These are phyloP conservation scores for Poeciliopsis paucimaculata DNA, from an alignment of 2,797 vertebrate genomes.

Conservation along the genomic window DNA sequence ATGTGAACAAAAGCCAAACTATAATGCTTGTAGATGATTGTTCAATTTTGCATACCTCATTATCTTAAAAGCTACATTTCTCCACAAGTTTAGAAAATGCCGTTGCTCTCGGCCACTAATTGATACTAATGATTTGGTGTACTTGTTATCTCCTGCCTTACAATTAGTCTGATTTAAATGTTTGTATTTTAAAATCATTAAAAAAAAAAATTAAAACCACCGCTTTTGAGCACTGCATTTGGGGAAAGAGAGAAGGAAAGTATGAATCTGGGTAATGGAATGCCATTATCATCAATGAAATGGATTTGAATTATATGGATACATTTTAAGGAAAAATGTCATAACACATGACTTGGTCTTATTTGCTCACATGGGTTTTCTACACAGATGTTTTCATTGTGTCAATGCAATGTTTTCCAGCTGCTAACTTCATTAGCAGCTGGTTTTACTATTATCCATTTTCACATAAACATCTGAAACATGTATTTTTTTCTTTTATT, in stretches of 20 bases:
- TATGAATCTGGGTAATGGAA: background rate
- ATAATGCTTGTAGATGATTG: conserved; percentile 1
- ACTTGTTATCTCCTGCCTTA: background rate
- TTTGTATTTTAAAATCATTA: background rate
- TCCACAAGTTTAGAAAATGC: conserved; percentile 4
- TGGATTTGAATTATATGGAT: background rate
- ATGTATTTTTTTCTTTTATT: background rate
- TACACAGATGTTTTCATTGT: background rate
- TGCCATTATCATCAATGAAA: background rate
- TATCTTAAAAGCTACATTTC: conserved; percentile 8
- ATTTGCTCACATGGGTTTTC: background rate
- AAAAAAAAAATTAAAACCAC: background rate
- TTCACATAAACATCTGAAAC: background rate
- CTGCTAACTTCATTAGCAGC: background rate
- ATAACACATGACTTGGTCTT: background rate
- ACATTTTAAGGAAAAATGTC: background rate
- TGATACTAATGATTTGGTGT: background rate
- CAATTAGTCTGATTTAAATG: background rate
- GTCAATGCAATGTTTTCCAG: too few relatives aligned
- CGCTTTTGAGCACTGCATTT: background rate
- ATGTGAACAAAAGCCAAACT: background rate
- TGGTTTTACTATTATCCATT: background rate
- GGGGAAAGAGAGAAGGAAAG: background rate
- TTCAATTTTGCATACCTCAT: conserved; percentile 5
- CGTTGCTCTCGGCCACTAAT: background rate